Percentiles rank a stretch among this genome's conserved stretches.
Conservation (phyloP, 2,797 vertebrate species). For the Myotis findleyi region DNA sequence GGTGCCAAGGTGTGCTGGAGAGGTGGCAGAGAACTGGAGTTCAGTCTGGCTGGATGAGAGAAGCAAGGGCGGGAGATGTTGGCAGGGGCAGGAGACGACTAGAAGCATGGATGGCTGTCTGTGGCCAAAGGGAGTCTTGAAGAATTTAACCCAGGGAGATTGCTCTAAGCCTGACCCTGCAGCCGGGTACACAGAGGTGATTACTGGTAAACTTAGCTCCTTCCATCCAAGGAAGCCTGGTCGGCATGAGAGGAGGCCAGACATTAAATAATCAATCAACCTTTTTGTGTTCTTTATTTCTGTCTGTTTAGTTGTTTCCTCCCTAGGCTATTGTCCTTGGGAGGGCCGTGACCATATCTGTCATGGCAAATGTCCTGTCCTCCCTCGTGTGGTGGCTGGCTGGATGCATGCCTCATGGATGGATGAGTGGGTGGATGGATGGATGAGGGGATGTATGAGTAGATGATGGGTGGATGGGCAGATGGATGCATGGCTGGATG, state of each 20-base stretch:
- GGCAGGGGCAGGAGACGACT: background rate
- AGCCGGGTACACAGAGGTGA: background rate
- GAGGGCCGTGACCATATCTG: rapidly evolving
- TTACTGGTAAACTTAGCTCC: too few relatives aligned
- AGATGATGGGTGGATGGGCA: background rate
- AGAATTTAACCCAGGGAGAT: background rate
- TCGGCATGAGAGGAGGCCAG: background rate
- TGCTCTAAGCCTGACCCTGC: background rate
- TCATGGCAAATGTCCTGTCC: background rate
- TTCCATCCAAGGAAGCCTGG: background rate
- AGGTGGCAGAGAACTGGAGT: background rate
- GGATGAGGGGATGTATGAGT: background rate
- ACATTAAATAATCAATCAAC: background rate
- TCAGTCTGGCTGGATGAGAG: background rate
- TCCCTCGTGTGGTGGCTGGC: background rate
- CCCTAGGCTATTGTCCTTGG: background rate
- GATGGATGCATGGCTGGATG: too few relatives aligned
- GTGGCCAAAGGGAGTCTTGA: background rate
- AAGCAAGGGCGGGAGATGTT: background rate
- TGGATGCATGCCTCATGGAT: background rate
- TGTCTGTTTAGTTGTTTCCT: background rate
- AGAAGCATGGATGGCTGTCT: rapidly evolving
- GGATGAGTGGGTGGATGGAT: too few relatives aligned
- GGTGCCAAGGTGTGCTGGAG: too few relatives aligned
- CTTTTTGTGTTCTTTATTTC: background rate